A percentile compares a stretch with the other conserved stretches of the same genome.
Evolutionary conservation across 1,140 invertebrate genomes (phyloP).

Genomic region (Bacillus rossius): DNA sequence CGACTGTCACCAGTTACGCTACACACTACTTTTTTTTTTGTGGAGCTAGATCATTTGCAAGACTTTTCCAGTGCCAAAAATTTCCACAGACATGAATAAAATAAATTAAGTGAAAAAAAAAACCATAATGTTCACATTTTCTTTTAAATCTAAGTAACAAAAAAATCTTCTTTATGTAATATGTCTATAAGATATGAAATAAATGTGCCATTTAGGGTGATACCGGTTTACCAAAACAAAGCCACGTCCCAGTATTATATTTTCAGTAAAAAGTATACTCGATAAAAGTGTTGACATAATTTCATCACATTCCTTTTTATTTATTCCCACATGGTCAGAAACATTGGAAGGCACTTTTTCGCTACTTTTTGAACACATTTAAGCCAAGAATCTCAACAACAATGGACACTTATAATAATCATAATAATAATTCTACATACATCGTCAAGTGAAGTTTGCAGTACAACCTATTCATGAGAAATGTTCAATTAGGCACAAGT

Average conservation of each 20-base stretch:
- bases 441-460: conserved; percentile 18
- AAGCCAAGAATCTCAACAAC: conserved; percentile 21
- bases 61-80: conserved; percentile 13
- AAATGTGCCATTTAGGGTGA: conserved; percentile 22
- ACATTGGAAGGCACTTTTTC: conserved; percentile 21
- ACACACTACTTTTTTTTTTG: background rate
- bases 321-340: conserved; percentile 19
- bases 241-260: conserved; percentile 4
- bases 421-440: conserved; percentile 7
- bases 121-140: background rate
- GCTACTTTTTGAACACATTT: conserved; percentile 24
- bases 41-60: conserved; percentile 2
- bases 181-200: conserved; percentile 15
- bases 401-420: conserved; percentile 18
- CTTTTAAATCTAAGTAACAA: too few relatives aligned
- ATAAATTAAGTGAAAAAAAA: background rate
- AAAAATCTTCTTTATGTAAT: conserved; percentile 3
- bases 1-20: background rate
- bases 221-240: conserved; percentile 19
- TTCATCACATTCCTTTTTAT: conserved; percentile 8
- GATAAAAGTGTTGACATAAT: conserved; percentile 14
- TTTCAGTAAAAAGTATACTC: conserved; percentile 13
- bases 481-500: conserved; percentile 21
- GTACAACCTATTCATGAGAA: conserved; percentile 21
- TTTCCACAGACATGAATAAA: conserved; percentile 17